Base-by-base conservation (phyloP, 2,888 invertebrate genomes). In the Heliconius cydno region DNA sequence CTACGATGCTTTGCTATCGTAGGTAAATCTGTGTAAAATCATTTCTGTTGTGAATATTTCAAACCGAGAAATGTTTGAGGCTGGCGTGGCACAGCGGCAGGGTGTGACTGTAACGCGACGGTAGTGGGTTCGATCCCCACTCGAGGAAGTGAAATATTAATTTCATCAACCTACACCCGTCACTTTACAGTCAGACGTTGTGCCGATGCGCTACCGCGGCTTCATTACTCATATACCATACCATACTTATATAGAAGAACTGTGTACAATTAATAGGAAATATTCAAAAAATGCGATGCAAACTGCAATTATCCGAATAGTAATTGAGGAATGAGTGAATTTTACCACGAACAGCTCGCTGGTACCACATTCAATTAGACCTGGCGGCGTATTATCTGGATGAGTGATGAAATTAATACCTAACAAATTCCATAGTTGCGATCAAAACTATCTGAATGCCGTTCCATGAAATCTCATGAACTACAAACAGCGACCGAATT, bases 391-490 rank as follows among this genome's bases (percentile, higher is more conserved):
- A 52, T 3, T 19, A 1, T 52, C 30, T 83, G 82, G 85, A 87
- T 86, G 57, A 60, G 85, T 85, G 84, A 85, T 86, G 87, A 89
- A 89, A 90, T 91, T 91, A 91, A 89, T 87, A 88, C 34, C 73
- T 38, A 22, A 85, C 83, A 85, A 86, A 90, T 91, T 87, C 87
- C 84, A 80, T 84, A 81, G 84, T 41, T 25, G 83, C 57, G 73
- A 25, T 38, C 34, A 38, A 60, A 73, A 34, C 60, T 65, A 77
- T 84, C 76, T 65, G 77, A 66, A 79, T 81, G 81, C 81, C 70
- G 77, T 72, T 77, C 80, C 81, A 68, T 79, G 70, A 82, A 83
- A 82, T 82, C 77, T 81, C 81, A 25, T 41, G 30, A 80, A 80
- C 75, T 80, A 73, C 83, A 78, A 80, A 75, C 79, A 80, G 75